Percentiles rank a stretch among this genome's conserved stretches.
phyloP scores from a whole-genome alignment of 2,888 invertebrate genomes.

The Coronaproctus castanopsis region DNA sequence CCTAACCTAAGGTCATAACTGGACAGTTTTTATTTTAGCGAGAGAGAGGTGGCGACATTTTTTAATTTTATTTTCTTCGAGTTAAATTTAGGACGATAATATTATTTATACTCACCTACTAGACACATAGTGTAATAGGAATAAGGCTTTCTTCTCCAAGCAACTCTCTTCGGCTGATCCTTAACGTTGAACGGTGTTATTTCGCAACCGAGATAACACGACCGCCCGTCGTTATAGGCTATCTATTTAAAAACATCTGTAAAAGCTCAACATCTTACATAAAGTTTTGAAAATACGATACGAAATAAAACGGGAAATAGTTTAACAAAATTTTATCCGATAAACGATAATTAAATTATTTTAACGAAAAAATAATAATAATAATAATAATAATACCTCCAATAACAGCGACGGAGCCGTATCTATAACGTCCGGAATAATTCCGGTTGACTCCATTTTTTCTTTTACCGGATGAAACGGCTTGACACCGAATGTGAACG shows the following conservation, averaged over 20 bases:
- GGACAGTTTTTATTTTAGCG: no score
- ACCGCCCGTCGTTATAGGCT: background rate
- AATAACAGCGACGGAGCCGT: conserved; percentile 24
- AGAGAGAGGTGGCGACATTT: no score
- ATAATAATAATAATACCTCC: conserved; percentile 22
- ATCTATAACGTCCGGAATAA: conserved; percentile 26
- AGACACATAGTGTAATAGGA: background rate
- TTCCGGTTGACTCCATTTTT: conserved; percentile 24
- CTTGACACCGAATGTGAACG: background rate
- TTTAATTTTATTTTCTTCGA: no score
- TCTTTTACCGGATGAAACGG: conserved; percentile 20
- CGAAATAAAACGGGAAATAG: no score
- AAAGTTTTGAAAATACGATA: no score
- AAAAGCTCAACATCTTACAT: no score
- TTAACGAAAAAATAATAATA: no score
- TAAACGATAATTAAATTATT: no score
- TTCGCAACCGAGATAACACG: background rate
- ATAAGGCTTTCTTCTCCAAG: background rate
- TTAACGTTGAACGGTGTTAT: background rate
- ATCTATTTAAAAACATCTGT: background rate
- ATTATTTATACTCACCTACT: background rate
- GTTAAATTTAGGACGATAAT: no score
- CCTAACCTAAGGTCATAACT: no score
- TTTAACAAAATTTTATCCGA: no score
- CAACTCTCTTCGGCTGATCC: background rate